Evolutionary conservation across 2,888 invertebrate genomes (phyloP).

Genomic region (Drosophila falleni): DNA sequence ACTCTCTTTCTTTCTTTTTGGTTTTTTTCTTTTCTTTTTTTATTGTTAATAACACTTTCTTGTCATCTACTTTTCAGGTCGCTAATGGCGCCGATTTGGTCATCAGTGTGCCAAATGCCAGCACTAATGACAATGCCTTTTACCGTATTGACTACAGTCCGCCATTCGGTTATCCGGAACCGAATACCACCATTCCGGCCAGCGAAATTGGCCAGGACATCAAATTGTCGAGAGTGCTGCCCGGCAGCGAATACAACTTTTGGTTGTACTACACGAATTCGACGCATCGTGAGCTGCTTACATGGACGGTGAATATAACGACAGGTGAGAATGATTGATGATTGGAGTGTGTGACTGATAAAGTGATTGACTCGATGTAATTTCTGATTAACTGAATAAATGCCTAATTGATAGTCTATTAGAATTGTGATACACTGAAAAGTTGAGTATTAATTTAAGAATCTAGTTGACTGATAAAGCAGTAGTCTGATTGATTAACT

Average conservation of each 20-base stretch:
- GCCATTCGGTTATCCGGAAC: conserved; percentile 92
- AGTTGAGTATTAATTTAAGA: no score
- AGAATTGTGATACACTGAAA: no score
- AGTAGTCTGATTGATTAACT: no score
- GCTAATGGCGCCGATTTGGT: conserved; percentile 91
- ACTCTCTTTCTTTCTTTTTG: background rate
- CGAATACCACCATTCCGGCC: conserved; percentile 94
- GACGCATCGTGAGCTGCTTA: conserved; percentile 92
- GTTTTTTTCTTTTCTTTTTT: background rate
- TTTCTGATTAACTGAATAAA: background rate
- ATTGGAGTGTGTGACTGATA: background rate
- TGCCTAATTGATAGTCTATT: background rate
- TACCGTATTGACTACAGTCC: conserved; percentile 96
- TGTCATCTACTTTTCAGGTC: conserved; percentile 78
- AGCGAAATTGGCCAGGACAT: conserved; percentile 93
- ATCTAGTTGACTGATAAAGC: no score
- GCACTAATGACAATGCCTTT: conserved; percentile 90
- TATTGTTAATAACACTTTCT: conserved; percentile 7
- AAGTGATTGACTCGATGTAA: no score
- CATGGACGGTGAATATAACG: conserved; percentile 96
- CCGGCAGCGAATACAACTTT: conserved; percentile 96
- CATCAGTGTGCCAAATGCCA: conserved; percentile 94
- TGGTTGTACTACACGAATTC: conserved; percentile 96
- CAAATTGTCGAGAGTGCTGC: conserved; percentile 93
- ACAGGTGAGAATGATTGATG: conserved; percentile 88